Evolutionary conservation across 2,113 vertebrate genomes (phyloP).

Genomic region (Clarias macrocephalus): DNA sequence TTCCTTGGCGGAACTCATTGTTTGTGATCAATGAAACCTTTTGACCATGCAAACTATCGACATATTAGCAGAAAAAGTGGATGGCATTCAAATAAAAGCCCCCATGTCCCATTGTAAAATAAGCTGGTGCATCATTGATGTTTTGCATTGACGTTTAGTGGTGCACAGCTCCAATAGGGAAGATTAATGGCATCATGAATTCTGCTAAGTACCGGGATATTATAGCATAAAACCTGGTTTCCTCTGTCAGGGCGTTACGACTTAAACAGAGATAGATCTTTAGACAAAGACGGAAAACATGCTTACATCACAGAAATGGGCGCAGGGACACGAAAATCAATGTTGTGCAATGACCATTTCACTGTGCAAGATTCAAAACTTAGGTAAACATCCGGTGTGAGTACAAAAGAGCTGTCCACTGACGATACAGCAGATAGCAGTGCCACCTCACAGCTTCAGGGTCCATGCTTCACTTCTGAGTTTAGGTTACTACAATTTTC

Average conservation of each 20-base stretch:
- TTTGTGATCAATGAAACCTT: background rate
- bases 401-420: background rate
- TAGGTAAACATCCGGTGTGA: background rate
- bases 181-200: background rate
- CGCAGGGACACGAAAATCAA: background rate
- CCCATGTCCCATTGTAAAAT: background rate
- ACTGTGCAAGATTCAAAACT: background rate
- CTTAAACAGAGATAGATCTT: background rate
- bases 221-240: background rate
- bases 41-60: background rate
- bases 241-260: background rate
- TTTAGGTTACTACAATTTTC: background rate
- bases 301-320: background rate
- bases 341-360: background rate
- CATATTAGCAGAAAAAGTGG: background rate
- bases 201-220: background rate
- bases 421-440: background rate
- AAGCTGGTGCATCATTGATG: background rate
- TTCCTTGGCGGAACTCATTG: background rate
- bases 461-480: background rate
- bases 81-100: background rate
- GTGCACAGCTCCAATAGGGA: background rate
- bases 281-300: background rate
- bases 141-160: constrained; percentile 1
- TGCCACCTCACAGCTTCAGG: background rate